Base-by-base conservation (phyloP, 64 coral and sea anemone species). In the Actinia equina region DNA sequence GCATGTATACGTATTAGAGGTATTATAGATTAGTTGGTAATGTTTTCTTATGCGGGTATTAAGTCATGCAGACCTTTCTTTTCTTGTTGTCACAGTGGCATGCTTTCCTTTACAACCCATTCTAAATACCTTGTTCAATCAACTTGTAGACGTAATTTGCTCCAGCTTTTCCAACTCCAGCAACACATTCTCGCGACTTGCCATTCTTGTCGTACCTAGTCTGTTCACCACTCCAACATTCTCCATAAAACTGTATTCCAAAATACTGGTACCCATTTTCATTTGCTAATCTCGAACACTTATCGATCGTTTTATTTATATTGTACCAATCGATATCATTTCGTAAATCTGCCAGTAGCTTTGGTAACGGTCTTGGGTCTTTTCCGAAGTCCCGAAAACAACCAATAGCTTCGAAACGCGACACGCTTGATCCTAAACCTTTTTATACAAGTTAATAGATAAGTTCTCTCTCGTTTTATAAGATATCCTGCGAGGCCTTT, bases 171-270 rank as follows among this genome's bases (percentile, higher is more conserved):
- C 88, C 88, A 84, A 90, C 88, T 44, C 82, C 82, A 1, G 19
- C 17, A 7, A 18, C 56, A 43, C 88, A 90, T 42, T 59, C 26
- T 46, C 59, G 25, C 17, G 82, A 74, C 18, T 30, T 4, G 10
- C 88, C 88, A 16, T 90, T 27, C 53, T 56, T 26, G 44, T 41
- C 82, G 43, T 90, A 90, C 15, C 71, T 51, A 20, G 65, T 51
- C 30, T 42, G 12, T 3, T 65, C 46, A 2, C 82, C 88, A 37
- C 88, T 84, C 88, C 88, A 90, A 26, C 88, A 90, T 64, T 90
- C 88, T 22, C 88, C 88, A 45, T 85, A 90, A 85, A 90, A 90
- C 67, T 90, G 88, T 57, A 90, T 18, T 27, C 82, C 88, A 77
- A 90, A 90, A 37, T 84, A 83, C 43, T 45, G 45, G 30, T 43